Evolutionary conservation across 2,113 vertebrate species (phyloP).

Genomic region (Gallinago jamesoni): DNA sequence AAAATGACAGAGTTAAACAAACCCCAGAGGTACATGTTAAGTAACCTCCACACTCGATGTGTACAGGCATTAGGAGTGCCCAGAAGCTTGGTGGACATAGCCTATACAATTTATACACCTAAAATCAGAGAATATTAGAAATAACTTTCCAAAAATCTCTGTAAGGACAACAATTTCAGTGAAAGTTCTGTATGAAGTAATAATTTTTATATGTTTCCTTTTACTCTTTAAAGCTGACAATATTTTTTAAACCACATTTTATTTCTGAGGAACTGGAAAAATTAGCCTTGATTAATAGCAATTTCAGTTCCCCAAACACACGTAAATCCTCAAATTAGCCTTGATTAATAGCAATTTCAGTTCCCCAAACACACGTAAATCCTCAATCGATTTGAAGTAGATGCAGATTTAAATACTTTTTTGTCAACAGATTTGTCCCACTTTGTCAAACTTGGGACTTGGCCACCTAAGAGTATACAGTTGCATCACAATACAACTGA

Average conservation of each 20-base stretch:
- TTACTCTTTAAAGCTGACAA: background rate
- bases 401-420: background rate
- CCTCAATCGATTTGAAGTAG: background rate
- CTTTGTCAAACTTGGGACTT: background rate
- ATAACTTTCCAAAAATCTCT: background rate
- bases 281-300: background rate
- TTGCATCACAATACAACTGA: background rate
- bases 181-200: background rate
- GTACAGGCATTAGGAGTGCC: background rate
- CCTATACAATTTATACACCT: background rate
- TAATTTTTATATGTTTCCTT: background rate
- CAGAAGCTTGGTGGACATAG: background rate
- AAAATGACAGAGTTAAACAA: background rate
- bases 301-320: background rate
- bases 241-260: background rate
- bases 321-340: background rate
- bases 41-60: fast-evolving
- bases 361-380: background rate
- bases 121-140: background rate
- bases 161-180: background rate
- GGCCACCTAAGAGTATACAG: background rate
- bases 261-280: background rate
- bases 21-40: background rate
- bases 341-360: background rate
- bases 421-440: background rate